Base-by-base conservation (phyloP, 2,113 vertebrate genomes). In the Machaerirhynchus nigripectus region DNA sequence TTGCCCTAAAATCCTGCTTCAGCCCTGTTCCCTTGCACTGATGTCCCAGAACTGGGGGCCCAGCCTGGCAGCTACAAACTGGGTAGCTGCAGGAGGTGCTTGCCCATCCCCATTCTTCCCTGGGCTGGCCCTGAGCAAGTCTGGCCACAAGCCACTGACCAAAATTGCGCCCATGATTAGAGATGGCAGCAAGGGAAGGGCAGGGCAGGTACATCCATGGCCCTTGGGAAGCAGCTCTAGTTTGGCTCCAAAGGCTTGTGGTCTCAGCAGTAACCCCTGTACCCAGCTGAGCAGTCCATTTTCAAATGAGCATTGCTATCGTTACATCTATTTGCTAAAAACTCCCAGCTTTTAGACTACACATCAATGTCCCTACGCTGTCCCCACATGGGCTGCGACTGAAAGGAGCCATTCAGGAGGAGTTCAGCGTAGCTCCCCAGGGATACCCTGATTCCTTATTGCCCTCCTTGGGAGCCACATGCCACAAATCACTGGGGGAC, bases 381-480 rank as follows among this genome's bases (percentile, higher is more conserved):
- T 56, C 61, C 42, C 42, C 64, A n/a, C 15, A 3, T 8, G 49
- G 20, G 28, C 28, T 27, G 39, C 52, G 56, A 63, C 13, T 27
- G 10, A 70, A 21, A n/a, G 10, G 24, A 84, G 68, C 37, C 30
- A 15, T 37, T 60, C 3, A 1, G 28, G 30, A 84, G 53, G 42
- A 81, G 42, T 33, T 82, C 37, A 89, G 50, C 1, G 1, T 11
- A 28, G 28, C 18, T 65, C 24, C 11, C 1, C 0, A 2, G 40
- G 37, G n/a, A 75, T 0, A 8, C 4, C 18, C 0, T 0, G 1
- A 6, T 42, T 88, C 21, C 31, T 59, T 59, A 23, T 27, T 2
- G 0, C 40, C 13, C 26, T 88, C 20, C 31, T 49, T 47, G 22
- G 30, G 26, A 49, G 37, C 39, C 63, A 57, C 1, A 1, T 11